Base-by-base conservation (phyloP, 2,113 vertebrate genomes). In the Anthoscopus minutus region DNA sequence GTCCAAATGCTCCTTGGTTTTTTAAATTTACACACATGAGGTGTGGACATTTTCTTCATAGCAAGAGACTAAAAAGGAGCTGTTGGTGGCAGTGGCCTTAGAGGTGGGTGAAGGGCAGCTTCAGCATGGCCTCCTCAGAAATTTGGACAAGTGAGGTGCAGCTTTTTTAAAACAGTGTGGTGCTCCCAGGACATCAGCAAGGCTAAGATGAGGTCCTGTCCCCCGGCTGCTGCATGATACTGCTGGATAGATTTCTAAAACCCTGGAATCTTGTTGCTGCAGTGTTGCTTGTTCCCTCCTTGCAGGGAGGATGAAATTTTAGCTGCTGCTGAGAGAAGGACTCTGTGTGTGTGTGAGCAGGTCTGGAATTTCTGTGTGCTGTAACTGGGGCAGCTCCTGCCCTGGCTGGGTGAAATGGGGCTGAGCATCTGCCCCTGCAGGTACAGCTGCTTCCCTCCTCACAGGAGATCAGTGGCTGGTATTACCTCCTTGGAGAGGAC, bases 381-480 rank as follows among this genome's bases (percentile, higher is more conserved):
- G 47, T 20, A 24, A 4, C 14, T 73, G 69, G 66, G 71, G 54
- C 25, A 61, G 33, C 37, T 73, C 15, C 65, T 56, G 33, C 47
- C 54, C 15, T 1, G 6, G n/a, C 15, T 38, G 47, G 30, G 38
- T 50, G 79, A 30, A 35, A 27, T 0, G 3, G 27, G 47, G 23
- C 12, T 48, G 33, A 81, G 58, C 44, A 23, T 25, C 51, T 94
- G 31, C 58, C 56, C 60, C 60, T 70, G 15, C 51, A n/a, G 4
- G 10, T 8, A 42, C 16, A n/a, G 22, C 66, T 92, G 77, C 48
- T 90, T 65, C 94, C 24, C 56, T 85, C 48, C 27, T 22, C 12
- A 7, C 82, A 99, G 98, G 98, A 98, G 76, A 95, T 98, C 96
- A 98, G 95, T 8, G 98, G 99, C 94, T 99, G 99, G 99, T 99